Evolutionary conservation across 1,140 invertebrate genomes (phyloP).

Genomic region (Bombus affinis): DNA sequence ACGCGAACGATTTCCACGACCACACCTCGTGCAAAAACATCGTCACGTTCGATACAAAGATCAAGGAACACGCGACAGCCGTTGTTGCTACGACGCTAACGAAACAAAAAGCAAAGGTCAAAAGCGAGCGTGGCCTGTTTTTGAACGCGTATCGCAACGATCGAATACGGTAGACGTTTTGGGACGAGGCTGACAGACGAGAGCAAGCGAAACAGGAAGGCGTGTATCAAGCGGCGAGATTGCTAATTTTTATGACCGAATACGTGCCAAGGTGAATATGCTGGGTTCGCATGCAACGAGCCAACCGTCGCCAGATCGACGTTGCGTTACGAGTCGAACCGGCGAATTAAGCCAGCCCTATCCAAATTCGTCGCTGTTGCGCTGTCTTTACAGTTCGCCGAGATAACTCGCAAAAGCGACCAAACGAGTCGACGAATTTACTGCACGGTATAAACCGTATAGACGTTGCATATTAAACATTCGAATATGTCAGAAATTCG

Average conservation of each 20-base stretch:
- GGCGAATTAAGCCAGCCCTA: not conserved
- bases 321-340: too few relatives aligned
- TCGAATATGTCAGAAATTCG: rapidly evolving
- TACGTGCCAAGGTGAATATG: too few relatives aligned
- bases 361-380: not conserved
- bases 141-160: not conserved
- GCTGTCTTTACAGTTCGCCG: not conserved
- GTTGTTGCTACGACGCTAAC: not conserved
- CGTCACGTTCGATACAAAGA: conserved; percentile 19
- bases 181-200: not conserved
- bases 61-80: not conserved
- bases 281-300: not conserved
- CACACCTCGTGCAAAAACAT: conserved; percentile 32
- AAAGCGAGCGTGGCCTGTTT: not conserved
- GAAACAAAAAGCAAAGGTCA: not conserved
- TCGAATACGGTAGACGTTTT: not conserved
- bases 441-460: rapidly evolving
- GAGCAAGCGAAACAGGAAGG: not conserved
- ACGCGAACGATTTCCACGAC: not conserved
- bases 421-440: rapidly evolving
- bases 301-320: not conserved
- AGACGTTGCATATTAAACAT: rapidly evolving
- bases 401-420: not conserved
- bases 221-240: not conserved
- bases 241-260: not conserved